Conservation (phyloP, 2,113 vertebrate species). For the Castor canadensis region DNA sequence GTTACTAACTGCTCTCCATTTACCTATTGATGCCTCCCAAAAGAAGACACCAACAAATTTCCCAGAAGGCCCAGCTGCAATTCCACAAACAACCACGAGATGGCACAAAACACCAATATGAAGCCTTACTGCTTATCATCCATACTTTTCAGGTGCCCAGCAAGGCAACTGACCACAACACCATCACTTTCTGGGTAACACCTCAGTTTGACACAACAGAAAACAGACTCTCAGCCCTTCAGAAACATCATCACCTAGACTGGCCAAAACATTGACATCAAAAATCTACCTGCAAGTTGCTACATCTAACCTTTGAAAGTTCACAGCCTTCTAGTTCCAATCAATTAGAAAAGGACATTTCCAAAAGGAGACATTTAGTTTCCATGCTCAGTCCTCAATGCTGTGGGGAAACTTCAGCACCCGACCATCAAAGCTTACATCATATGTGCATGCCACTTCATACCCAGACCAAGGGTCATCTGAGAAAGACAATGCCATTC, state of each 20-base stretch:
- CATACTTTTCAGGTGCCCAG: slow-evolving; percentile 85
- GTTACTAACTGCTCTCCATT: slow-evolving; percentile 57
- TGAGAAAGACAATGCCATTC: neutral
- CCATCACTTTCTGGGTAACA: slow-evolving; percentile 81
- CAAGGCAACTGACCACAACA: slow-evolving; percentile 76
- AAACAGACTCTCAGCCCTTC: slow-evolving; percentile 44
- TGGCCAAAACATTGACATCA: slow-evolving; percentile 52
- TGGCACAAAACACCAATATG: slow-evolving; percentile 82
- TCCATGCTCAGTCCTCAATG: neutral
- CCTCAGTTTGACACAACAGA: slow-evolving; percentile 88
- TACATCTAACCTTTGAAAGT: slow-evolving; percentile 84
- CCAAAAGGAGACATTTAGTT: neutral
- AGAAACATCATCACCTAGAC: slow-evolving; percentile 51
- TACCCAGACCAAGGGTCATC: slow-evolving; percentile 77
- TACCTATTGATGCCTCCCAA: slow-evolving; percentile 90
- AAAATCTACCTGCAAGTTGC: slow-evolving; percentile 85
- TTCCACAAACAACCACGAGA: slow-evolving; percentile 88
- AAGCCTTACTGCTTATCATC: slow-evolving; percentile 73
- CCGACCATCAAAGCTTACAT: neutral
- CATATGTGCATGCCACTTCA: slow-evolving; percentile 66
- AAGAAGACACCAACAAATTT: slow-evolving; percentile 76
- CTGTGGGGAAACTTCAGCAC: neutral
- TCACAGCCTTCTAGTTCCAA: neutral
- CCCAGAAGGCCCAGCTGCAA: slow-evolving; percentile 84
- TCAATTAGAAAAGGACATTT: neutral